phyloP scores from a whole-genome alignment of 2,888 invertebrate genomes.

The Lepidocyrtoides sp. region DNA sequence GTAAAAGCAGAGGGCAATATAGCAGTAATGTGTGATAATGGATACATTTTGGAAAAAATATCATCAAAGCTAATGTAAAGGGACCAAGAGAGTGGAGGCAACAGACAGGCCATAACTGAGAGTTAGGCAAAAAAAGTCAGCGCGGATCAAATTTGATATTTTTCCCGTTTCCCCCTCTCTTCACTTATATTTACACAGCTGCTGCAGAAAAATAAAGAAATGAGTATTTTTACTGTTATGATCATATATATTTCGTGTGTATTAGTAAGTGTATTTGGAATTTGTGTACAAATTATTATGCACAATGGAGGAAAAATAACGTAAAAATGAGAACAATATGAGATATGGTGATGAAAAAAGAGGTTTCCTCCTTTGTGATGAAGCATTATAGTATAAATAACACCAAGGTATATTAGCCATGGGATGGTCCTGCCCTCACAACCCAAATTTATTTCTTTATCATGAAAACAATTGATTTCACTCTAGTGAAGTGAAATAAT shows the following conservation, averaged over 20 bases:
- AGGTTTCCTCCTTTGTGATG: too few relatives aligned
- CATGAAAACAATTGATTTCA: too few relatives aligned
- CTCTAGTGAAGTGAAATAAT: too few relatives aligned
- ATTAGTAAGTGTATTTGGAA: too few relatives aligned
- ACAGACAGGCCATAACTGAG: neutral
- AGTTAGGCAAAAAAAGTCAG: constrained; percentile 1
- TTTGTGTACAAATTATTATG: too few relatives aligned
- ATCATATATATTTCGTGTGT: neutral
- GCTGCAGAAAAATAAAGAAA: constrained; percentile 34
- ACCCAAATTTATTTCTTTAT: neutral
- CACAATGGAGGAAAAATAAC: too few relatives aligned
- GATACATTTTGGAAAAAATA: constrained; percentile 48
- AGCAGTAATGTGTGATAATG: constrained; percentile 33
- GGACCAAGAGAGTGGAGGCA: neutral
- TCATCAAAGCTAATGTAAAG: too few relatives aligned
- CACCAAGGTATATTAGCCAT: too few relatives aligned
- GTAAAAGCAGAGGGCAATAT: neutral
- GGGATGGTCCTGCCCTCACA: too few relatives aligned
- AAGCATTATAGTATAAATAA: too few relatives aligned
- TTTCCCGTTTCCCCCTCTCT: constrained; percentile 42
- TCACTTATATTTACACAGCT: constrained; percentile 30
- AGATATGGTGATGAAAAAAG: too few relatives aligned
- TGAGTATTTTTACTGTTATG: neutral
- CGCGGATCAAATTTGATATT: constrained; percentile 50
- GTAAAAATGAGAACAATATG: too few relatives aligned